Percentiles rank a stretch among this genome's conserved stretches.
Evolutionary conservation across 2,888 invertebrate species (phyloP).

Genomic region (Taphrorychus bicolor): DNA sequence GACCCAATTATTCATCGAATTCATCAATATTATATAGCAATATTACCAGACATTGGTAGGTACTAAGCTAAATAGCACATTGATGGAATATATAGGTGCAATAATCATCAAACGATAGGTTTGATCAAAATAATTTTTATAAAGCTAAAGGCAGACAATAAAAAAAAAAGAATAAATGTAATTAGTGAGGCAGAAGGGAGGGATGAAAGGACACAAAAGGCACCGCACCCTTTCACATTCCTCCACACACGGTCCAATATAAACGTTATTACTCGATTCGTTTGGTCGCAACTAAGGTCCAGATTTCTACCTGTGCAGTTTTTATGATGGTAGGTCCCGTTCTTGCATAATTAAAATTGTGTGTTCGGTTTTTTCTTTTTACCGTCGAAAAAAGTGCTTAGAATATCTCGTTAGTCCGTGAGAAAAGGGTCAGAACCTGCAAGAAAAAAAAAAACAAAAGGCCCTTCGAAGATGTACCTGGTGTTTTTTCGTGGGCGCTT

Average conservation of each 20-base stretch:
- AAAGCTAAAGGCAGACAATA: neutral
- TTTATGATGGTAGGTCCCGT: conserved; percentile 43
- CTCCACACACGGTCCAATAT: conserved; percentile 13
- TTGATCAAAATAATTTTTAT: neutral
- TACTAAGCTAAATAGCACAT: no score
- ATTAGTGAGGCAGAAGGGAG: conserved; percentile 21
- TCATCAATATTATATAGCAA: no score
- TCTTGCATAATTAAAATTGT: conserved; percentile 52
- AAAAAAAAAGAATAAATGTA: conserved; percentile 20
- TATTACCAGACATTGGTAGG: no score
- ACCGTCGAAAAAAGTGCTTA: conserved; percentile 42
- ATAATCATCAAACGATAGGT: neutral
- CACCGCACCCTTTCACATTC: conserved; percentile 18
- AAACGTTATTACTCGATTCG: conserved; percentile 14
- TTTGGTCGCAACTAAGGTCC: conserved; percentile 28
- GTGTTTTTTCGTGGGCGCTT: conserved; percentile 58
- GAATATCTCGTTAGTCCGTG: conserved; percentile 51
- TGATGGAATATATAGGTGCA: no score
- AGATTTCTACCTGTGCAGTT: conserved; percentile 47
- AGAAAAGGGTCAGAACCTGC: conserved; percentile 54
- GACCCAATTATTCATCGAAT: no score
- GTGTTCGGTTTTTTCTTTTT: conserved; percentile 50
- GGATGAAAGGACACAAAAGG: conserved; percentile 24
- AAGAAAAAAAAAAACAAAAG: conserved; percentile 54
- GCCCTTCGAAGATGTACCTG: conserved; percentile 55